Evolutionary conservation across 2,888 invertebrate genomes (phyloP).

Genomic region (Drosophila kuntzei): DNA sequence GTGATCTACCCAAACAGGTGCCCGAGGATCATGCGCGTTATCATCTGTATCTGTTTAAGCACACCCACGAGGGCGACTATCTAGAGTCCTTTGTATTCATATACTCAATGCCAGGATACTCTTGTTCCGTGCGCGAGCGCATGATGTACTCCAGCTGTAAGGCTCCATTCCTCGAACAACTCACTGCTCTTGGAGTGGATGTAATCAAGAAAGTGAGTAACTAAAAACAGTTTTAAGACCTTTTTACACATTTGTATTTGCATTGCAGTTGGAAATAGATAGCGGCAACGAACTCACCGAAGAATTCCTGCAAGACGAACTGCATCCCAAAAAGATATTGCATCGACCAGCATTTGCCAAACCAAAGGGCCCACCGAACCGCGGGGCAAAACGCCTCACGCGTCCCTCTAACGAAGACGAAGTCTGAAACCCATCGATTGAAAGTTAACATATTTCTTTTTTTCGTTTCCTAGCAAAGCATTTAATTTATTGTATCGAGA

Average conservation of each 20-base stretch:
- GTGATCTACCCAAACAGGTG: constrained; percentile 91
- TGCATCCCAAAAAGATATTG: constrained; percentile 96
- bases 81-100: constrained; percentile 96
- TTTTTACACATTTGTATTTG: constrained; percentile 45
- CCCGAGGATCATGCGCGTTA: constrained; percentile 93
- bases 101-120: constrained; percentile 99
- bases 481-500: constrained; percentile 70
- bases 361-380: constrained; percentile 97
- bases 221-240: background rate
- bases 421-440: constrained; percentile 79
- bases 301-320: constrained; percentile 95
- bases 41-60: constrained; percentile 94
- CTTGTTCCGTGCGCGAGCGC: constrained; percentile 97
- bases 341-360: constrained; percentile 97
- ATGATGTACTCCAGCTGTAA: constrained; percentile 99
- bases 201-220: constrained; percentile 93
- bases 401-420: constrained; percentile 85
- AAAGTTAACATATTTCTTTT: constrained; percentile 20
- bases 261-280: constrained; percentile 95
- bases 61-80: constrained; percentile 96
- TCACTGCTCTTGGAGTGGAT: constrained; percentile 91
- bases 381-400: constrained; percentile 96
- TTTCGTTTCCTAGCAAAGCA: constrained; percentile 60
- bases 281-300: constrained; percentile 95
- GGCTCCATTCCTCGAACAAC: constrained; percentile 93